Base-by-base conservation (phyloP, 2,888 invertebrate genomes). In the Notodonta dromedarius region DNA sequence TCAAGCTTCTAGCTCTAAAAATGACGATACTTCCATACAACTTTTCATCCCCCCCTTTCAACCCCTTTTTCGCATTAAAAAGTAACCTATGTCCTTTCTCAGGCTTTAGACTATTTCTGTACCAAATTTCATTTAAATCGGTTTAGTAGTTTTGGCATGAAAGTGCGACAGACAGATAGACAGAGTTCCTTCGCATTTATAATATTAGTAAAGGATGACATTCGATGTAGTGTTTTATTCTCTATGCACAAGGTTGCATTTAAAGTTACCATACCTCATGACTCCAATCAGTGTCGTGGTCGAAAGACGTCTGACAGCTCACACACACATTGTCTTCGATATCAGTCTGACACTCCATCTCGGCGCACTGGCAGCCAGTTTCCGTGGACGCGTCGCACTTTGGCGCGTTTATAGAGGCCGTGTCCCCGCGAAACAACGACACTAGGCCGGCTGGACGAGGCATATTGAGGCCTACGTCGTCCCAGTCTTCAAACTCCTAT, bases 401-500 rank as follows among this genome's bases (percentile, higher is more conserved):
- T 11, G 89, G 85, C 12, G 89, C 83, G 75, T 67, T 85, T 12
- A 86, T 83, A 76, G 76, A 82, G 80, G 83, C 65, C 56, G 85
- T 76, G 64, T 88, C 89, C 60, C 96, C 96, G 70, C 96, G 92
- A 77, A 96, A 96, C 58, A 96, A 86, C 42, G 95, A 94, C 13
- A 97, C 88, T 44, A 98, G 88, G 72, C 96, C 96, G 0, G 96
- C 95, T 39, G 97, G 98, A 75, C 97, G 95, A 0, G 97, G 95
- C 87, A 97, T 96, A 84, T 98, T 98, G 53, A 98, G 91, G 0
- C 98, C 98, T 13, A 98, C 97, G 90, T 98, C 98, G 86, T 98
- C 97, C 98, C 98, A 98, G 83, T 97, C 97, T 89, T 98, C 97
- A 91, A 97, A 97, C 88, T 97, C 97, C 95, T 96, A 74, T 44